These are phyloP conservation scores for Malthinus flaveolus DNA, from an alignment of 2,888 invertebrate species.

Conservation along the genomic window DNA sequence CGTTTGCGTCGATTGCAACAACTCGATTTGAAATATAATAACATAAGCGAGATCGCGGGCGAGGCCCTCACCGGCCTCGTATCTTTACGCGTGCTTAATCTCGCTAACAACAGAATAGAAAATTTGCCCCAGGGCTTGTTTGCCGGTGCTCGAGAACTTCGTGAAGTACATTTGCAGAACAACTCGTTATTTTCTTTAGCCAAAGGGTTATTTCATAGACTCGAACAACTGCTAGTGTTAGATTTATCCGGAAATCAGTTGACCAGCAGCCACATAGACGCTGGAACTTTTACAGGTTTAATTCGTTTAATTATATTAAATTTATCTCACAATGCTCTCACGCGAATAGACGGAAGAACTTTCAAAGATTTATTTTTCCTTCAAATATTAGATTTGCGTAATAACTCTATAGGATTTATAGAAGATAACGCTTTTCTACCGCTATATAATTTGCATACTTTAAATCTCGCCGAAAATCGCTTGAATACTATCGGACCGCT, in stretches of 20 bases:
- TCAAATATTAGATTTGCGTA: slow-evolving; percentile 82
- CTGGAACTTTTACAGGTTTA: slow-evolving; percentile 82
- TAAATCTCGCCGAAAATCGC: slow-evolving; percentile 87
- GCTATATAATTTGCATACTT: slow-evolving; percentile 84
- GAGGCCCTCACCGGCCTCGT: slow-evolving; percentile 79
- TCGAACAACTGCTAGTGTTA: slow-evolving; percentile 81
- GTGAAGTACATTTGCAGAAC: slow-evolving; percentile 82
- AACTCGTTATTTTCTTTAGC: slow-evolving; percentile 84
- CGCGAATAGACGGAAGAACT: slow-evolving; percentile 78
- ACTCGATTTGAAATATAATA: slow-evolving; percentile 81
- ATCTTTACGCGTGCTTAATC: slow-evolving; percentile 78
- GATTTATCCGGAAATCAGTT: slow-evolving; percentile 85
- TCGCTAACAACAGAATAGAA: slow-evolving; percentile 83
- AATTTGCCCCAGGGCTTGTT: slow-evolving; percentile 82
- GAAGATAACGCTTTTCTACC: slow-evolving; percentile 87
- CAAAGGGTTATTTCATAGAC: slow-evolving; percentile 78
- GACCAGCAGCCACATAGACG: slow-evolving; percentile 81
- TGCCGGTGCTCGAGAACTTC: slow-evolving; percentile 76
- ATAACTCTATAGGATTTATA: slow-evolving; percentile 86
- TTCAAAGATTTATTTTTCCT: slow-evolving; percentile 86
- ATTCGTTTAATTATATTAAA: slow-evolving; percentile 84
- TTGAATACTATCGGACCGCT: slow-evolving; percentile 79
- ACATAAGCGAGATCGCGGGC: slow-evolving; percentile 76
- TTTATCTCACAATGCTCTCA: slow-evolving; percentile 83
- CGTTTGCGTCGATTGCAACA: slow-evolving; percentile 77